phyloP scores from a whole-genome alignment of 2,888 invertebrate species.

The Tipula lateralis region DNA sequence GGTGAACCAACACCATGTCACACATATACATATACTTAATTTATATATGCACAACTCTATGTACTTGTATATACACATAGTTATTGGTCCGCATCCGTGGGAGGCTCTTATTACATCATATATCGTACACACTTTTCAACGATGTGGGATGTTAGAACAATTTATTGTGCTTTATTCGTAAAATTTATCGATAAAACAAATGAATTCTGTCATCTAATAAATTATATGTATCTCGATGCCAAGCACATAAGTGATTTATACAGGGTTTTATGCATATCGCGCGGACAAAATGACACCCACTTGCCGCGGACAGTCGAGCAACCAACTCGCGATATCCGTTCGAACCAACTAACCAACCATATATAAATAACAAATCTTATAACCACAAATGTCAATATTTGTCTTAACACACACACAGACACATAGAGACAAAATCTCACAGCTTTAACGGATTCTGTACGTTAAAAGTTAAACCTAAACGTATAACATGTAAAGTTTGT shows the following conservation, averaged over 20 bases:
- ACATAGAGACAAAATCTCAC: neutral
- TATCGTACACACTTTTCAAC: too few relatives aligned
- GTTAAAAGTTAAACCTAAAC: neutral
- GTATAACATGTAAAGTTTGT: constrained; percentile 1
- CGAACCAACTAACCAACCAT: neutral
- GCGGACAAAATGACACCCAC: neutral
- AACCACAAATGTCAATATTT: constrained; percentile 9
- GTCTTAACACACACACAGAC: neutral
- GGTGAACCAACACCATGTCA: neutral
- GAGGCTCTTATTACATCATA: too few relatives aligned
- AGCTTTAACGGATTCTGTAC: neutral
- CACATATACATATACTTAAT: neutral
- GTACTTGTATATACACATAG: neutral
- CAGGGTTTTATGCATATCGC: neutral
- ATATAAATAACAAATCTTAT: neutral
- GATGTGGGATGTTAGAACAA: neutral
- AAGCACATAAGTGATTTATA: neutral
- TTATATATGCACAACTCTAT: neutral
- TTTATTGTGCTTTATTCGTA: neutral
- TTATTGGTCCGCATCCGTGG: neutral
- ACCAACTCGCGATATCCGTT: neutral
- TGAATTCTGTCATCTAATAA: neutral
- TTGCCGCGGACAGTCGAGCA: neutral
- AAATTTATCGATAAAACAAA: neutral
- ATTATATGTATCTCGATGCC: too few relatives aligned